Percentiles rank a stretch among this genome's conserved stretches.
Evolutionary conservation across 2,888 invertebrate species (phyloP).

Genomic region (Platynereis dumerilii): DNA sequence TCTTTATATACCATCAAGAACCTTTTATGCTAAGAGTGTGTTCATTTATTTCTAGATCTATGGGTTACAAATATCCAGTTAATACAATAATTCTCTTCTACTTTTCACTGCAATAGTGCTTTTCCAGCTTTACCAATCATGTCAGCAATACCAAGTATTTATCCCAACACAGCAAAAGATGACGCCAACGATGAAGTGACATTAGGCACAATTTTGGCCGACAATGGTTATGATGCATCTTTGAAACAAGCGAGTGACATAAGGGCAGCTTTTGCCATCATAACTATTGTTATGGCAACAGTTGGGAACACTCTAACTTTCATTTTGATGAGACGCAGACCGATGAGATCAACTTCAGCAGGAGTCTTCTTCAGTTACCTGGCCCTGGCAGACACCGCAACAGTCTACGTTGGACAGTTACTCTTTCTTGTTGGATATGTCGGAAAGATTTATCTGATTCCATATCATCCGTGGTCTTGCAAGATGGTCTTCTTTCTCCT

Average conservation of each 20-base stretch:
- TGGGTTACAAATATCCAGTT: too few species aligned
- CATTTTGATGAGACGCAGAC: constrained; percentile 15
- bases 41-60: too few species aligned
- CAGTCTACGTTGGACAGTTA: constrained; percentile 15
- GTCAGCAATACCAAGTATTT: too few species aligned
- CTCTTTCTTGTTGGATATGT: neutral
- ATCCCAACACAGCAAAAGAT: too few species aligned
- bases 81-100: too few species aligned
- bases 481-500: constrained; percentile 12
- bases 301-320: constrained; percentile 23
- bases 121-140: too few species aligned
- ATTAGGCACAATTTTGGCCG: too few species aligned
- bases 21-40: too few species aligned
- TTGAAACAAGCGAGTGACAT: neutral
- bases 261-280: constrained; percentile 16
- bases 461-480: constrained; percentile 18
- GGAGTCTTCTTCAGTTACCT: constrained; percentile 18
- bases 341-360: constrained; percentile 18
- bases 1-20: too few species aligned
- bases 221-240: too few species aligned
- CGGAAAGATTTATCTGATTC: constrained; percentile 9
- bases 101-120: too few species aligned
- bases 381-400: constrained; percentile 23
- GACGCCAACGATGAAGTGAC: too few species aligned
- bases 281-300: constrained; percentile 15